Base-by-base conservation (phyloP, 1,140 invertebrate genomes). In the Frieseomelitta varia region DNA sequence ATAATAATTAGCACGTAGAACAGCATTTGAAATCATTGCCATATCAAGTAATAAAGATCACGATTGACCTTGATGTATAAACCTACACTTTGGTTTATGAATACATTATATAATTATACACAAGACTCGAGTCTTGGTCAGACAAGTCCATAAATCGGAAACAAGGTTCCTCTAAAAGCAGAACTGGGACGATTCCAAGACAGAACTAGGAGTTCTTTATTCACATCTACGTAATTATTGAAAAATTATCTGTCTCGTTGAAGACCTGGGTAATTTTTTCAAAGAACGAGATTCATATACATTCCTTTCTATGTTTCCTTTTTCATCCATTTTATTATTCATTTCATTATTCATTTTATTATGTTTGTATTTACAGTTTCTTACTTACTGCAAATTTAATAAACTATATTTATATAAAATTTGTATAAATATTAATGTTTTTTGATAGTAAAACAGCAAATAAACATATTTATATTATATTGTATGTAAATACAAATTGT, bases 71-170 rank as follows among this genome's bases (percentile, higher is more conserved):
- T 80, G 55, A 79, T 78, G 83, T 77, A 85, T 90, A 92, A 91
- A 79, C 90, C 84, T 92, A 90, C 88, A 91, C 91, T 93, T 93
- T 93, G 91, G 91, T 93, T 91, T 92, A 89, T 88, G 88, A 92
- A 92, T 93, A 92, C 72, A 86, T 78, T 71, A 87, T 79, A 77
- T 80, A 87, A 81, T 87, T 71, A 74, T 74, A 21, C 56, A 53
- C 34, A 78, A 67, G 61, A 39, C 61, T 87, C 79, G 67, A 47
- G 47, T 69, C 21, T 55, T 68, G 65, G 56, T 53, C 75, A 47
- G 17, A 55, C 77, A 51, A 68, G 77, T 68, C 51, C 15, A 27
- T 55, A 19, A 34, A 68, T 67, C 61, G 77, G 63, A 68, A 51
- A 79, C 27, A 53, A 53, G 11, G 53, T 79, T 51, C 58, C 47